Evolutionary conservation across 2,797 vertebrate genomes (phyloP).

Genomic region (Gallinago solitaria): DNA sequence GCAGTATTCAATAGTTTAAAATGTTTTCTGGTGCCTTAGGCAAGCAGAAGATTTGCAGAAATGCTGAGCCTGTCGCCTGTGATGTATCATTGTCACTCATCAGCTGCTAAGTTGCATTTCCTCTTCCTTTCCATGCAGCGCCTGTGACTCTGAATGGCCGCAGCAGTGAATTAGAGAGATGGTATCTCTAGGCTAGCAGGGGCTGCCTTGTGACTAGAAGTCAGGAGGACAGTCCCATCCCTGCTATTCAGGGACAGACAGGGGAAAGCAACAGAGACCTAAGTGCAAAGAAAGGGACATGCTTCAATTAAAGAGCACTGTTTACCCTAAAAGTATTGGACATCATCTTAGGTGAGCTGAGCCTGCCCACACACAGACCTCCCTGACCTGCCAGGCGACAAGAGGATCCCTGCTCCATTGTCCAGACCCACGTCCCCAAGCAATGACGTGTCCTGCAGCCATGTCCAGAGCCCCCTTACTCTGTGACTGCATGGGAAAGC

Average conservation of each 20-base stretch:
- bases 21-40: slow-evolving; percentile 56
- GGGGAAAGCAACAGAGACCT: background rate
- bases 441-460: fast-evolving
- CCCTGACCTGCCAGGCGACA: fast-evolving
- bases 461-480: background rate
- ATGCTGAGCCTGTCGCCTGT: background rate
- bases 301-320: background rate
- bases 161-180: background rate
- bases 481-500: background rate
- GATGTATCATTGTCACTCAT: slow-evolving; percentile 11
- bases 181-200: background rate
- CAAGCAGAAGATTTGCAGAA: slow-evolving; percentile 43
- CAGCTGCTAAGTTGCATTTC: background rate
- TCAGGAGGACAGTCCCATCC: background rate
- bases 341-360: fast-evolving
- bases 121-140: background rate
- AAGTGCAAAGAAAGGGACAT: background rate
- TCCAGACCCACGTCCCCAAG: background rate
- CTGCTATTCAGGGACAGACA: background rate
- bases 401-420: background rate
- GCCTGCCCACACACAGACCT: background rate
- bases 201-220: background rate
- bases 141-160: fast-evolving
- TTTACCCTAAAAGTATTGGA: background rate
- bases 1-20: slow-evolving; percentile 47